Percentiles rank a stretch among this genome's conserved stretches.
These are phyloP conservation scores for Turritopsis rubra DNA, from an alignment of 30 jellyfish, hydroid and myxozoan genomes.

Conservation along the genomic window DNA sequence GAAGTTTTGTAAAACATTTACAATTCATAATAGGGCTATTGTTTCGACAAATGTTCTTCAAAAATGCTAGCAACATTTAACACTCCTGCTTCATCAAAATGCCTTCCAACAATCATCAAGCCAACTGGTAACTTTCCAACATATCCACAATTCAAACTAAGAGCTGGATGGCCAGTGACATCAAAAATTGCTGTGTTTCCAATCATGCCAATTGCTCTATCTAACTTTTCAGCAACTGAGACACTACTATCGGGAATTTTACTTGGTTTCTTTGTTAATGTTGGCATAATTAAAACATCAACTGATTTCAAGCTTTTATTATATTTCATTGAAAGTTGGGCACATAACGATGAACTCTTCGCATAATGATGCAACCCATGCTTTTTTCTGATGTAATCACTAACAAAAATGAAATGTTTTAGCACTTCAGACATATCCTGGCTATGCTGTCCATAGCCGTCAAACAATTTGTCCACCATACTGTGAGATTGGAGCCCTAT, in stretches of 20 bases:
- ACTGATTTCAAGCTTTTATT: neutral
- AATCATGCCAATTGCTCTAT: conserved; percentile 3
- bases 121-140: conserved; percentile 34
- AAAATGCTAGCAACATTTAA: conserved; percentile 26
- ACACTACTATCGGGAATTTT: conserved; percentile 1
- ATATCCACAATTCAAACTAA: conserved; percentile 28
- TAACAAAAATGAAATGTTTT: conserved; percentile 2
- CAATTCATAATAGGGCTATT: neutral
- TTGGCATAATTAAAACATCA: conserved; percentile 34
- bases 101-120: conserved; percentile 33
- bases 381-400: conserved; percentile 17
- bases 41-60: conserved; percentile 3
- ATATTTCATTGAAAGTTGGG: neutral
- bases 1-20: neutral
- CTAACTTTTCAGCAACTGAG: neutral
- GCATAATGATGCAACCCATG: conserved; percentile 30
- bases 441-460: neutral
- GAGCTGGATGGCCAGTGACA: conserved; percentile 41
- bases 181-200: conserved; percentile 25
- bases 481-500: conserved; percentile 27
- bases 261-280: conserved; percentile 13
- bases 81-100: conserved; percentile 33
- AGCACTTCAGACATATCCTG: neutral
- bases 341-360: conserved; percentile 12
- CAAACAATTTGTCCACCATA: conserved; percentile 9